Evolutionary conservation across 2,888 invertebrate species (phyloP).

Genomic region (Asteroscopus sphinx): DNA sequence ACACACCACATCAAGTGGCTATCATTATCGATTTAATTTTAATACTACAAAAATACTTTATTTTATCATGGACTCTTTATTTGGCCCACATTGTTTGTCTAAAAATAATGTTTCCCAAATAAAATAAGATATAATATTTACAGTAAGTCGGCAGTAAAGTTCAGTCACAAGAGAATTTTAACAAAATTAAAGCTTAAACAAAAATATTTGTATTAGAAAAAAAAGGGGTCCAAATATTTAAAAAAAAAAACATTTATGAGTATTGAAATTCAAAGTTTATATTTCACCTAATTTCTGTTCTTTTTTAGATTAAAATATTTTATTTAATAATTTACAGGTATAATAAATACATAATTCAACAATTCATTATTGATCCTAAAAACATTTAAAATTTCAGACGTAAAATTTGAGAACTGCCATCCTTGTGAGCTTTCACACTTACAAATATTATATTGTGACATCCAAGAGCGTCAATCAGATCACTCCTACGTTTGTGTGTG

Average conservation of each 20-base stretch:
- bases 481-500: slow-evolving; percentile 1
- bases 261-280: slow-evolving; percentile 24
- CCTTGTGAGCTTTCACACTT: slow-evolving; percentile 22
- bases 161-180: slow-evolving; percentile 45
- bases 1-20: slow-evolving; percentile 34
- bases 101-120: slow-evolving; percentile 39
- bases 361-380: slow-evolving; percentile 21
- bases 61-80: slow-evolving; percentile 53
- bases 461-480: slow-evolving; percentile 7
- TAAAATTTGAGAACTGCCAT: slow-evolving; percentile 11
- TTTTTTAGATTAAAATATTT: slow-evolving; percentile 31
- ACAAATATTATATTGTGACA: slow-evolving; percentile 30
- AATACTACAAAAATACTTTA: slow-evolving; percentile 62
- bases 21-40: slow-evolving; percentile 42
- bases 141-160: slow-evolving; percentile 52
- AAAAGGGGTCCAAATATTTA: slow-evolving; percentile 9
- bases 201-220: slow-evolving; percentile 4
- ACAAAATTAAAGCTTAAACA: slow-evolving; percentile 36
- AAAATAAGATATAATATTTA: slow-evolving; percentile 43
- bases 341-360: slow-evolving; percentile 24
- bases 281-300: slow-evolving; percentile 9
- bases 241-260: slow-evolving; percentile 22
- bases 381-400: slow-evolving; percentile 2
- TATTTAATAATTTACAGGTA: slow-evolving; percentile 29
- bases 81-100: slow-evolving; percentile 62